These are phyloP conservation scores for Chironomus striatipennis DNA, from an alignment of 1,140 invertebrate genomes.

Conservation along the genomic window DNA sequence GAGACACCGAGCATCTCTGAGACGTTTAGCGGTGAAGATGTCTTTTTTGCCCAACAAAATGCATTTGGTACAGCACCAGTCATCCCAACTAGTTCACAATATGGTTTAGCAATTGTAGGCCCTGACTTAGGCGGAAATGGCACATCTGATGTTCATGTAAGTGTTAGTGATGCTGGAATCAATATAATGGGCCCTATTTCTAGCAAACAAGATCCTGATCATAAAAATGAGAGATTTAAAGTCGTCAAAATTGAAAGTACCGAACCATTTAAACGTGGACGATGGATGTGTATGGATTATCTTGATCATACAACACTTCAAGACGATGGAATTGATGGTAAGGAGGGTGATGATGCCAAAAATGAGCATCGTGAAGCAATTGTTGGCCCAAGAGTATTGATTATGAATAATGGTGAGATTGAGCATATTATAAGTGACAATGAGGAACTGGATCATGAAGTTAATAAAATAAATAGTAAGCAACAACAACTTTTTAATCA, in stretches of 20 bases:
- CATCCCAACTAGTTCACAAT: constrained; percentile 74
- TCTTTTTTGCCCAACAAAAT: constrained; percentile 65
- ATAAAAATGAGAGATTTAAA: constrained; percentile 82
- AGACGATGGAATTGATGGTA: constrained; percentile 18
- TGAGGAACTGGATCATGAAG: constrained; percentile 31
- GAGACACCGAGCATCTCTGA: constrained; percentile 79
- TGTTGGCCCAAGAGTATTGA: not conserved
- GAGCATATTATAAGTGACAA: constrained; percentile 27
- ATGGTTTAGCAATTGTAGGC: constrained; percentile 68
- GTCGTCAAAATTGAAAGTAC: constrained; percentile 94
- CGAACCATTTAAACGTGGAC: constrained; percentile 84
- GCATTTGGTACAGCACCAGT: constrained; percentile 67
- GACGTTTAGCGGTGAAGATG: constrained; percentile 72
- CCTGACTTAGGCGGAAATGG: constrained; percentile 39
- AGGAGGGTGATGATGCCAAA: not conserved
- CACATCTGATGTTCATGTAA: constrained; percentile 49
- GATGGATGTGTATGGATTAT: constrained; percentile 95
- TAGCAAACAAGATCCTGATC: constrained; percentile 54
- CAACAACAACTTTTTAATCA: constrained; percentile 27
- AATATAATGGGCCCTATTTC: constrained; percentile 52
- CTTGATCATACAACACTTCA: constrained; percentile 71
- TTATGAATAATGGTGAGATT: not conserved
- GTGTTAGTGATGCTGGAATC: constrained; percentile 52
- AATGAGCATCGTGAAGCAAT: not conserved
- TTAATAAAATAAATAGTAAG: constrained; percentile 31